Evolutionary conservation across 2,113 vertebrate species (phyloP).

Genomic region (Corydoras maculifer): DNA sequence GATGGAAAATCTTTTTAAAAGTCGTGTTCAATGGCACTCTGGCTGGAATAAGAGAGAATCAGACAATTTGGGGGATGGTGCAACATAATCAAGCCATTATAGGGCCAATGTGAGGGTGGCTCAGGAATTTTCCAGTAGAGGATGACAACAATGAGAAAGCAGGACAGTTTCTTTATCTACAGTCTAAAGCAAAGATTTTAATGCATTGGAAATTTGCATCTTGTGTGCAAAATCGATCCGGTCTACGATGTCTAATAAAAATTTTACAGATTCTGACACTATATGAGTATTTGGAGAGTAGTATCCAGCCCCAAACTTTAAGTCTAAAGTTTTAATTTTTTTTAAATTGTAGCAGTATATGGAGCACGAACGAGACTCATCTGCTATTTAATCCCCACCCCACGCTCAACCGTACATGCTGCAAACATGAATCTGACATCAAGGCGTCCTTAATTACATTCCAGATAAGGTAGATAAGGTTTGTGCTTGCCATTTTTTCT

Average conservation of each 20-base stretch:
- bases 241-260: no score
- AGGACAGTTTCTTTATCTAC: conserved; percentile 30
- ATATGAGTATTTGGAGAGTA: neutral
- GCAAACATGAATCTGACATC: conserved; percentile 3
- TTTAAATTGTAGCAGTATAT: no score
- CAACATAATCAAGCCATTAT: conserved; percentile 60
- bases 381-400: conserved; percentile 45
- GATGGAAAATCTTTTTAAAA: conserved; percentile 10
- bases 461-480: neutral
- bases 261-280: no score
- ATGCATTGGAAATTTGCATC: conserved; percentile 12
- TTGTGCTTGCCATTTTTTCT: neutral
- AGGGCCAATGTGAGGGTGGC: conserved; percentile 49
- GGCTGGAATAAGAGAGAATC: conserved; percentile 10
- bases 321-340: no score
- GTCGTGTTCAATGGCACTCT: neutral
- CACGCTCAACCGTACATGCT: conserved; percentile 37
- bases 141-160: conserved; percentile 53
- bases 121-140: conserved; percentile 55
- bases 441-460: conserved; percentile 18
- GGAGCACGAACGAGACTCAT: conserved; percentile 44
- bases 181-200: conserved; percentile 26
- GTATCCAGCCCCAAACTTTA: no score
- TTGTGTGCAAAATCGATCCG: no score
- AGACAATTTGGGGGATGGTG: conserved; percentile 7